Conservation (phyloP, 2,888 invertebrate genomes). For the Tryphoninae sp. region DNA sequence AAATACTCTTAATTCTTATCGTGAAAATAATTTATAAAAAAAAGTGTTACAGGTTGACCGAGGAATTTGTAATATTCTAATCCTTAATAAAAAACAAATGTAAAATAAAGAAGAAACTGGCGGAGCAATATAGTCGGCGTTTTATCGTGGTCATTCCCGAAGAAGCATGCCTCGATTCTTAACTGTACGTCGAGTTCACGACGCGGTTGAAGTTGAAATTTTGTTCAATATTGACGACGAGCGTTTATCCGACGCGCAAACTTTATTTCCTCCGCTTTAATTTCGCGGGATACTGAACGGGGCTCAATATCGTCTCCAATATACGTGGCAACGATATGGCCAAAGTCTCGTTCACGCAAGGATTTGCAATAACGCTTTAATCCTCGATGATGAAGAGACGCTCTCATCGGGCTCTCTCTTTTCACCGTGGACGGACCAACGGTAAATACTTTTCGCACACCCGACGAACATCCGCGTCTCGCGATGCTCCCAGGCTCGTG, state of each 20-base stretch:
- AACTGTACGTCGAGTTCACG: background rate
- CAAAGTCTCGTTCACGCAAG: conserved; percentile 65
- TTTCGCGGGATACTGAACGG: conserved; percentile 75
- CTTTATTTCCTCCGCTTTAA: conserved; percentile 77
- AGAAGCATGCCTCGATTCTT: background rate
- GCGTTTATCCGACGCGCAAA: conserved; percentile 77
- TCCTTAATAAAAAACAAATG: background rate
- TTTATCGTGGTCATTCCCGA: background rate
- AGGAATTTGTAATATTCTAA: background rate
- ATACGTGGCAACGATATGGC: conserved; percentile 56
- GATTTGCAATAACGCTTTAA: conserved; percentile 79
- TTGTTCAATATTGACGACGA: conserved; percentile 74
- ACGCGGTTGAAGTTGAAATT: background rate
- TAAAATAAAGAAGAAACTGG: no score
- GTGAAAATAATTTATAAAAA: background rate
- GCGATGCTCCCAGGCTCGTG: background rate
- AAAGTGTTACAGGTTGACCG: background rate
- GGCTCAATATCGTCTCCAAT: conserved; percentile 54
- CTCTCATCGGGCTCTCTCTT: conserved; percentile 66
- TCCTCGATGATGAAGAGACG: conserved; percentile 77
- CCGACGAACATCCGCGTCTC: background rate
- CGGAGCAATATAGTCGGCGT: no score
- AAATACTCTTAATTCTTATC: no score
- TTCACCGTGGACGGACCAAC: conserved; percentile 12
- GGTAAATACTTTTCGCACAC: conserved; percentile 34